Evolutionary conservation across 2,888 invertebrate species (phyloP), one percentile per base, ranked within the genome.

Genomic region (Lydus trimaculatus): DNA sequence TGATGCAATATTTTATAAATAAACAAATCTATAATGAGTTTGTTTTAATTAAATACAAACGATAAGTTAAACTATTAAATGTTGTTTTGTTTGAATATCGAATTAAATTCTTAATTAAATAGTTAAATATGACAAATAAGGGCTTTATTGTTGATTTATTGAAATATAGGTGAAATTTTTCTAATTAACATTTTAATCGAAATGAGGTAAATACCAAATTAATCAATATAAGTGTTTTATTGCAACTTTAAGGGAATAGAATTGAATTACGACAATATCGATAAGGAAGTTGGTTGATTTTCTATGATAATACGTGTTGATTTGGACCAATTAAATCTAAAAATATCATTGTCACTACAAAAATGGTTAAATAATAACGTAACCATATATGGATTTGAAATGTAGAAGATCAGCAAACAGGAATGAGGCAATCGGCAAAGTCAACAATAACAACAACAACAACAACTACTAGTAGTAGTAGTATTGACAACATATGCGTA

Each of bases 1-100:
- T 63, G 69, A 62, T 65, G 65, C 65, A 64, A 56, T 66, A 66
- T 58, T 66, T 63, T 66, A 70, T 63, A 70, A 70, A 70, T 66
- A 70, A 70, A 70, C 70, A 70, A 64, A 64, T 61, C 61, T 25
- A 4, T 25, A 52, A 52, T 52, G 5, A 23, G 52, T 52, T 23
- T 25, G 25, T 52, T 52, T 52, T 52, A 52, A 52, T 52, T 52
- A 52, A 23, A 52, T 48, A 36, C 6, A n/a, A n/a, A n/a, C n/a
- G n/a, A n/a, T n/a, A n/a, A n/a, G n/a, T n/a, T n/a, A n/a, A n/a
- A n/a, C n/a, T n/a, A n/a, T 8, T 48, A 48, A 48, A 43, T 43
- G 11, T 43, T n/a, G 48, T 20, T 20, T 23, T 39, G n/a, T 15
- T 39, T 39, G 3, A 39, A 48, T 48, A 17, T 39, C 1, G 43